Conservation (phyloP, 2,888 invertebrate genomes). For the Drosophila leonis region DNA sequence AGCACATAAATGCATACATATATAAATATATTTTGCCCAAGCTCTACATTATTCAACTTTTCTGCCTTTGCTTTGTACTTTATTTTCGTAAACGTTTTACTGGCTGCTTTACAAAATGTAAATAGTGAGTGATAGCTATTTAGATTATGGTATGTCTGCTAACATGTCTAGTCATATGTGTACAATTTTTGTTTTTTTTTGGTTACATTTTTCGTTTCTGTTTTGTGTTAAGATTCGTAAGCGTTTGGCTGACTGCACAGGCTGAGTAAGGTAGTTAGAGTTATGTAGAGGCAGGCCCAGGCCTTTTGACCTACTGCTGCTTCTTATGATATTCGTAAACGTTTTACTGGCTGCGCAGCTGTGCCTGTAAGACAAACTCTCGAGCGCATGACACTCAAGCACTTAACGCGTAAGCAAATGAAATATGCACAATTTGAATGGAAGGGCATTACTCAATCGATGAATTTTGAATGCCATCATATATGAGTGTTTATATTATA, state of each 20-base stretch:
- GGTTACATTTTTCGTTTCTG: no score
- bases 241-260: neutral
- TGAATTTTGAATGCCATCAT: slow-evolving; percentile 9
- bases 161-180: no score
- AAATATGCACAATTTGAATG: neutral
- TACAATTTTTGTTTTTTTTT: no score
- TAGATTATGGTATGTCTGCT: no score
- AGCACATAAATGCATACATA: no score
- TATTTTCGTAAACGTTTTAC: no score
- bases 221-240: no score
- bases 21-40: no score
- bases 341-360: neutral
- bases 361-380: neutral
- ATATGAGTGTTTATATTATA: neutral
- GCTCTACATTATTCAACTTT: no score
- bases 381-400: neutral
- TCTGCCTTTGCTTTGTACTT: no score
- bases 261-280: neutral
- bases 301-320: neutral
- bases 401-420: neutral
- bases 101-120: no score
- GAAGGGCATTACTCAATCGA: slow-evolving; percentile 24
- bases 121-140: no score
- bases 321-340: neutral
- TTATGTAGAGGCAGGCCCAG: neutral